A percentile compares a stretch with the other conserved stretches of the same genome.
Conservation (phyloP, 2,888 invertebrate species). For the Andrena hattorfiana region DNA sequence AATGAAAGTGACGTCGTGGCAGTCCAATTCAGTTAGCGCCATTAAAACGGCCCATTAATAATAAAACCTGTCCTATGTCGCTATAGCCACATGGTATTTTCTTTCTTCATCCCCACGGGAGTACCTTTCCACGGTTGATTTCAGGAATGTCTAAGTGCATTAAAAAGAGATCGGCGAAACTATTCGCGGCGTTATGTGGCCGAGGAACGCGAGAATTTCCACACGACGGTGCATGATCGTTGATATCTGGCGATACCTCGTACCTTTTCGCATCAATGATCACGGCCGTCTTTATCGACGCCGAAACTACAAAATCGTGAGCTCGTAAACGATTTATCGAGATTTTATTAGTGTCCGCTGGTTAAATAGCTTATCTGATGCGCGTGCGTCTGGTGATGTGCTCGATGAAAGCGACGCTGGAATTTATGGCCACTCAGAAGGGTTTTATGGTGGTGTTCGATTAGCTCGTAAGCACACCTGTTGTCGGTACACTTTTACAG, state of each 20-base stretch:
- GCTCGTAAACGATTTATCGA: constrained; percentile 31
- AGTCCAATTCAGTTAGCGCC: constrained; percentile 49
- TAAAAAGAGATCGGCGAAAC: constrained; percentile 51
- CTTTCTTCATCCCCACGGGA: not conserved
- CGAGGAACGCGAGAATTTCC: constrained; percentile 58
- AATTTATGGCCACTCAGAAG: not conserved
- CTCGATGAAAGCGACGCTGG: not conserved
- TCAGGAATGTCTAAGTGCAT: constrained; percentile 21
- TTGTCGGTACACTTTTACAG: not conserved
- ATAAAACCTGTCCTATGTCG: constrained; percentile 45
- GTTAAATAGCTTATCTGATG: not conserved
- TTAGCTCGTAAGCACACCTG: not conserved
- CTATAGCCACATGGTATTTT: not conserved
- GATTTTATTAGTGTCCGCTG: constrained; percentile 21
- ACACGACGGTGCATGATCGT: constrained; percentile 36
- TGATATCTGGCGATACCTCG: constrained; percentile 61
- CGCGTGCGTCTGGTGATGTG: not conserved
- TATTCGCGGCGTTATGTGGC: constrained; percentile 58
- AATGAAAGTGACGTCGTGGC: constrained; percentile 48
- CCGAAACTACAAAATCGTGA: not conserved
- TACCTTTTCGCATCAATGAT: not conserved
- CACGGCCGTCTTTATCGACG: not conserved
- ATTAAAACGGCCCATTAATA: constrained; percentile 36
- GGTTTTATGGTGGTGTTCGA: not conserved
- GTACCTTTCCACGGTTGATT: constrained; percentile 18